Percentiles rank a stretch among this genome's conserved stretches.
Evolutionary conservation across 2,797 vertebrate species (phyloP).

Genomic region (Ceryle rudis): DNA sequence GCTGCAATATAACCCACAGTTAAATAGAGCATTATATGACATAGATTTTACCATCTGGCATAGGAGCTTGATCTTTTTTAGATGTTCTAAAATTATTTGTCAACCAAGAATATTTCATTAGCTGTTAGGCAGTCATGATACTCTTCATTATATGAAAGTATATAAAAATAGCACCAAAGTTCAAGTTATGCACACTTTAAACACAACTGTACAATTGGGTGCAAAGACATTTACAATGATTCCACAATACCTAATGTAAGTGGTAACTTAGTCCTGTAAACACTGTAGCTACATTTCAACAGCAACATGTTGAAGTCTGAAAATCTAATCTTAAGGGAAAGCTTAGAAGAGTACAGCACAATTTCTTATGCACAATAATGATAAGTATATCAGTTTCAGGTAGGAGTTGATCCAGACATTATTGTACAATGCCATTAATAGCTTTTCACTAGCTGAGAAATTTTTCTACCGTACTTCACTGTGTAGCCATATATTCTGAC

Average conservation of each 20-base stretch:
- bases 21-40: neutral
- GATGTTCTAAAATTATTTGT: constrained; percentile 17
- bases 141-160: neutral
- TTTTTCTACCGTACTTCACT: neutral
- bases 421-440: neutral
- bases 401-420: neutral
- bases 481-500: neutral
- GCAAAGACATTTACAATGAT: neutral
- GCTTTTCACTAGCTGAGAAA: neutral
- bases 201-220: neutral
- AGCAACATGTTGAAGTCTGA: fast-evolving
- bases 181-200: neutral
- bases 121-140: neutral
- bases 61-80: neutral
- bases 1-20: neutral
- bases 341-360: neutral
- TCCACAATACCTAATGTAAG: neutral
- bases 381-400: neutral
- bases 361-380: neutral
- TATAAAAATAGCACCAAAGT: neutral
- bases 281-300: neutral
- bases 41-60: constrained; percentile 17
- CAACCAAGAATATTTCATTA: neutral
- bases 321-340: neutral
- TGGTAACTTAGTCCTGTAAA: neutral